Evolutionary conservation across 2,797 vertebrate genomes (phyloP).

Genomic region (Buphagus erythrorhynchus): DNA sequence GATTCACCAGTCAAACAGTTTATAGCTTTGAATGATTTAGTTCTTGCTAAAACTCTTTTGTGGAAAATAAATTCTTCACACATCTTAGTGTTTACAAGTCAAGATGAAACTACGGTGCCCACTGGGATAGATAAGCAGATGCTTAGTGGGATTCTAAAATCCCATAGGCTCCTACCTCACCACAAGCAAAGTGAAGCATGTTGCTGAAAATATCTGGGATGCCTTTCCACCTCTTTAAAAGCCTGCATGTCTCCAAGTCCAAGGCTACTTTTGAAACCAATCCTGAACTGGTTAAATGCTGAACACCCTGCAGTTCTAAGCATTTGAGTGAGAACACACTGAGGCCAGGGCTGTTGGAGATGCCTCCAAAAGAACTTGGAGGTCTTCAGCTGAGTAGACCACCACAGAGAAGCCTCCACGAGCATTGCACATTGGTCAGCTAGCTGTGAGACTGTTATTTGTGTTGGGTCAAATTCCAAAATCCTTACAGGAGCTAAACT

Average conservation of each 20-base stretch:
- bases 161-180: not conserved
- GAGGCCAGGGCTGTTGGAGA: not conserved
- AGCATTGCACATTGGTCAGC: not conserved
- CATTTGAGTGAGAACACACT: not conserved
- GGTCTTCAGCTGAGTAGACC: not conserved
- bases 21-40: not conserved
- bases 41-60: not conserved
- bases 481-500: not conserved
- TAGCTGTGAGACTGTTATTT: not conserved
- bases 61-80: not conserved
- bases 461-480: not conserved
- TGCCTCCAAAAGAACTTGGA: not conserved
- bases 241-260: not conserved
- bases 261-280: not conserved
- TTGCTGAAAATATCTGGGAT: not conserved
- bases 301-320: not conserved
- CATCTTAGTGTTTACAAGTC: not conserved
- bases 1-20: not conserved
- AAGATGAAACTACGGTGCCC: not conserved
- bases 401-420: rapidly evolving
- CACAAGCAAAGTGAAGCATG: rapidly evolving
- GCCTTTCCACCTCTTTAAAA: not conserved
- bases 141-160: not conserved
- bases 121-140: not conserved
- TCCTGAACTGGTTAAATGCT: not conserved